These are phyloP conservation scores for Drosophila antonietae DNA, from an alignment of 2,888 invertebrate species.

Conservation along the genomic window DNA sequence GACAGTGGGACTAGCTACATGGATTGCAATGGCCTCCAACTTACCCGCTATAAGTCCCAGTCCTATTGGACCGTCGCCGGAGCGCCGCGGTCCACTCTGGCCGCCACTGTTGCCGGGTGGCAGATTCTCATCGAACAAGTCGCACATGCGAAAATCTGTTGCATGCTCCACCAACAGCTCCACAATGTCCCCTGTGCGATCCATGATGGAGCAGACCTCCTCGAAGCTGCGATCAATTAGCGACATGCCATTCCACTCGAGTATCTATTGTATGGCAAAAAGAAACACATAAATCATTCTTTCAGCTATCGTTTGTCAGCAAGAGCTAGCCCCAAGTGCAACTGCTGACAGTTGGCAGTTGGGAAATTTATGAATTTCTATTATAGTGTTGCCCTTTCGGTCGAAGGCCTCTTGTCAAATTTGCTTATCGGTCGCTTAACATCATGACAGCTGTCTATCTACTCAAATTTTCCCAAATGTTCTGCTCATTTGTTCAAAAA, in stretches of 20 bases:
- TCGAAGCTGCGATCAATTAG: constrained; percentile 96
- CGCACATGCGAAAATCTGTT: constrained; percentile 89
- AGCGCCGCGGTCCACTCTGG: constrained; percentile 83
- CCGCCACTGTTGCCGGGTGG: constrained; percentile 85
- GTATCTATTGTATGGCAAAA: constrained; percentile 86
- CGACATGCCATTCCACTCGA: constrained; percentile 96
- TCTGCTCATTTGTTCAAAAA: constrained; percentile 7
- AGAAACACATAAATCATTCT: constrained; percentile 1
- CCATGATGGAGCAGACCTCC: constrained; percentile 95
- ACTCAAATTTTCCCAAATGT: constrained; percentile 7
- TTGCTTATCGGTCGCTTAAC: constrained; percentile 27
- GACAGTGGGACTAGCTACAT: constrained; percentile 23
- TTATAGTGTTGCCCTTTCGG: neutral
- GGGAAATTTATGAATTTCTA: constrained; percentile 19
- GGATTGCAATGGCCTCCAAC: constrained; percentile 42
- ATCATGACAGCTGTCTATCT: constrained; percentile 46
- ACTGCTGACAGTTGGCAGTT: constrained; percentile 24
- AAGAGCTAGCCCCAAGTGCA: constrained; percentile 15
- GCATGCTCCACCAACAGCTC: constrained; percentile 94
- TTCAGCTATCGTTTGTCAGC: constrained; percentile 24
- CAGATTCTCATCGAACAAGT: constrained; percentile 89
- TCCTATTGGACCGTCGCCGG: constrained; percentile 84
- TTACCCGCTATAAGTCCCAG: constrained; percentile 84
- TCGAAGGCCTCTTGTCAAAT: constrained; percentile 20
- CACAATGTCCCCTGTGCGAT: constrained; percentile 93